Percentiles rank a stretch among this genome's conserved stretches.
Evolutionary conservation across 2,113 vertebrate species (phyloP).

Genomic region (Cryptomyrus ogoouensis): DNA sequence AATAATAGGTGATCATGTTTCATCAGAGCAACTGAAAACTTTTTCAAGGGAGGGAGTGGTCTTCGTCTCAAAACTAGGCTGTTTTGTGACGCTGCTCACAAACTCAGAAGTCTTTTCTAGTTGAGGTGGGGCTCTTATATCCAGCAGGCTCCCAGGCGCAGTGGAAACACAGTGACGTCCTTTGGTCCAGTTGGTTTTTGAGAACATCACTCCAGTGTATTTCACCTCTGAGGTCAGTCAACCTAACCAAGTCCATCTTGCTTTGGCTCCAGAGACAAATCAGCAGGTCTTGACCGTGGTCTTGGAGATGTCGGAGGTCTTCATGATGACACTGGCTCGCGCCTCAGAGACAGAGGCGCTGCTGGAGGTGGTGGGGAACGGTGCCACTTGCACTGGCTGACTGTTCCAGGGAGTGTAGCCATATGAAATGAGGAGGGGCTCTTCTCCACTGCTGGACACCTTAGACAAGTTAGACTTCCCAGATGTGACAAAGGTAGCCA

Average conservation of each 20-base stretch:
- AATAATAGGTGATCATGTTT: neutral
- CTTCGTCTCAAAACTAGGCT: neutral
- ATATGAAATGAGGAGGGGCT: constrained; percentile 67
- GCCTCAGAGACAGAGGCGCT: constrained; percentile 69
- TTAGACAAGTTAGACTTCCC: constrained; percentile 76
- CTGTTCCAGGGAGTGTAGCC: constrained; percentile 62
- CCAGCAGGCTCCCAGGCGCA: neutral
- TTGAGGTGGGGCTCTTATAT: neutral
- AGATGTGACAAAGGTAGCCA: constrained; percentile 80
- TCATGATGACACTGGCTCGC: constrained; percentile 94
- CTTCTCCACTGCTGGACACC: constrained; percentile 79
- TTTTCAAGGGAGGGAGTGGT: neutral
- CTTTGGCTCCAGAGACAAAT: constrained; percentile 42
- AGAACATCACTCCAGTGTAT: neutral
- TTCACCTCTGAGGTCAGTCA: neutral
- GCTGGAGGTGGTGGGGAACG: constrained; percentile 19
- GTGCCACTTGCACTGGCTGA: constrained; percentile 46
- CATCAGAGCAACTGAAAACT: neutral
- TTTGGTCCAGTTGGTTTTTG: neutral
- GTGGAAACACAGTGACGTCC: neutral
- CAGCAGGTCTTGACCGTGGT: constrained; percentile 77
- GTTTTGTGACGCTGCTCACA: neutral
- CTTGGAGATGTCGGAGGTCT: constrained; percentile 86
- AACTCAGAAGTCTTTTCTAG: neutral
- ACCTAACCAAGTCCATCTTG: too few species aligned